Percentiles rank a stretch among this genome's conserved stretches.
Conservation (phyloP, 2,113 vertebrate genomes). For the Zosterops lateralis region DNA sequence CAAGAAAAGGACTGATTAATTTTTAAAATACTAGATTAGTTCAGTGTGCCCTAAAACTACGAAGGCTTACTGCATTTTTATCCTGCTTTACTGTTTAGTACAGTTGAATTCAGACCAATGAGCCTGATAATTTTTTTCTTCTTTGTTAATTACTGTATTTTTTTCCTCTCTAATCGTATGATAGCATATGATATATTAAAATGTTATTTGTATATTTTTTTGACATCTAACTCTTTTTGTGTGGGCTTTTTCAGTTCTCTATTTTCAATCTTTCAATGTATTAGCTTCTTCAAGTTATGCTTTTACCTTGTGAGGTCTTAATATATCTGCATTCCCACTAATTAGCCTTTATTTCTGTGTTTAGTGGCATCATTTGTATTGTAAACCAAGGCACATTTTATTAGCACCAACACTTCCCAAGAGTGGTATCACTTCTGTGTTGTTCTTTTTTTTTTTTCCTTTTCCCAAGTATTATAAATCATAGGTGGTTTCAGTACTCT, state of each 20-base stretch:
- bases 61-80: neutral
- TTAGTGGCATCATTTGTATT: neutral
- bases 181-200: neutral
- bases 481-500: neutral
- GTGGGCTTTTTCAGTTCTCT: neutral
- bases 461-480: neutral
- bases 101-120: neutral
- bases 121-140: neutral
- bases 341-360: neutral
- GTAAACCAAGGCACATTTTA: neutral
- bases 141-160: neutral
- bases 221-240: neutral
- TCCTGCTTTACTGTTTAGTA: neutral
- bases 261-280: neutral
- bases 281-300: neutral
- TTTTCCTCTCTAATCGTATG: neutral
- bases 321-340: neutral
- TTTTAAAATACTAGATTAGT: neutral
- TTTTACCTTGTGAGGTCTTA: neutral
- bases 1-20: neutral
- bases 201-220: neutral
- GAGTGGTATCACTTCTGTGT: neutral
- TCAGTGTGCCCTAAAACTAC: neutral
- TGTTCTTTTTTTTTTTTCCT: accelerated
- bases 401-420: neutral